Evolutionary conservation across 2,113 vertebrate genomes (phyloP), one percentile per base, ranked within the genome.

Genomic region (Numida meleagris): DNA sequence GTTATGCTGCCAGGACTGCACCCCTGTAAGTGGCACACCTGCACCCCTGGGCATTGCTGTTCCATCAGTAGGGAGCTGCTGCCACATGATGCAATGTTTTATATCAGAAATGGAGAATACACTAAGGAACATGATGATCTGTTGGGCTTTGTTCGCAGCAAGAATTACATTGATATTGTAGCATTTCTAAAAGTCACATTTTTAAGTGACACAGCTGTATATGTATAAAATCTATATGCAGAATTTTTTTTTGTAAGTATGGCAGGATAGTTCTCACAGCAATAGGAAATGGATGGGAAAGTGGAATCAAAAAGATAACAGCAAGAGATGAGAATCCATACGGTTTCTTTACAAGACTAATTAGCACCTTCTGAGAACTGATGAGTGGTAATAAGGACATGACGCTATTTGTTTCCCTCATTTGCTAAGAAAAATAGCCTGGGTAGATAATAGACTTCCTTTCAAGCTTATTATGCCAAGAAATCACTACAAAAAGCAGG

Each of bases 301-400:
- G 45, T 0, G 7, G 55, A 19, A 75, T 90, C 11, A 83, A 82
- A 89, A 88, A 78, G 68, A 6, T 57, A 88, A 75, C 55, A 83
- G 43, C 24, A 38, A 82, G 63, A 85, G 80, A 67, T 55, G 5
- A 88, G 70, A 88, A 91, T 75, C 68, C 48, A 33, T 48, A 71
- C n/a, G 34, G 45, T 71, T 93, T 88, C 51, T 59, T 90, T 65
- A 93, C 53, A 65, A 84, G 82, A 77, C 65, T 61, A 91, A 86
- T 88, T 45, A 86, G 76, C 65, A 94, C 51, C 57, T 95, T 91
- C 61, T 59, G 46, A 90, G 82, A 83, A 84, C 15, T 75, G 57
- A 84, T 29, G 58, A 90, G 86, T 12, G 91, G 58, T 77, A 88
- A 85, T 48, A 93, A 95, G 82, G 73, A 93, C 18, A 65, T 5